These are phyloP conservation scores for Andrena chrysosceles DNA, from an alignment of 2,888 invertebrate genomes.

Conservation along the genomic window DNA sequence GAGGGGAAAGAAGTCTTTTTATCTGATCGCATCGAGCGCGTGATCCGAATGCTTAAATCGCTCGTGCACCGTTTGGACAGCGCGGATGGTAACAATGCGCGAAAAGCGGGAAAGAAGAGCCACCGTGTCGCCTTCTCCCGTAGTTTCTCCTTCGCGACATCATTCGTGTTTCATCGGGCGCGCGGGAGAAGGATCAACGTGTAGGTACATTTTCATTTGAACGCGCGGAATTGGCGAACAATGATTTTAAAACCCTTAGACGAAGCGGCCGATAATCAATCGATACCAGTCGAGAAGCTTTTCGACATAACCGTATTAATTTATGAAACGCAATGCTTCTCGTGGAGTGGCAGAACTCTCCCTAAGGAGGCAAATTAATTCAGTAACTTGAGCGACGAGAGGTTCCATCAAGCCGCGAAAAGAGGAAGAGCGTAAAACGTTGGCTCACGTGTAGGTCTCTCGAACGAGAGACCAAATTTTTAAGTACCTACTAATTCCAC, in stretches of 20 bases:
- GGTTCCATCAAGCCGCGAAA: not conserved
- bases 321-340: not conserved
- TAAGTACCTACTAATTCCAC: conserved; percentile 39
- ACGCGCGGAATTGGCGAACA: too few relatives aligned
- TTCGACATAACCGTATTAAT: not conserved
- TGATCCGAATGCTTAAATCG: conserved; percentile 47
- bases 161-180: conserved; percentile 20
- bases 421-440: conserved; percentile 4
- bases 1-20: not conserved
- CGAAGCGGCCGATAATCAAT: not conserved
- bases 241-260: not conserved
- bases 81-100: conserved; percentile 47
- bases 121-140: conserved; percentile 7
- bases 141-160: not conserved
- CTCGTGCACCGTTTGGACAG: conserved; percentile 17
- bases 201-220: not conserved
- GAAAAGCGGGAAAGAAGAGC: conserved; percentile 16
- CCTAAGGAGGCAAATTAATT: conserved; percentile 25
- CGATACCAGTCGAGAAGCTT: not conserved
- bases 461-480: conserved; percentile 41
- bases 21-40: conserved; percentile 37
- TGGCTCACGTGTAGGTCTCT: conserved; percentile 8
- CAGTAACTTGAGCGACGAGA: not conserved
- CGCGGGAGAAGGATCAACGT: not conserved
- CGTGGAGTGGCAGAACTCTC: not conserved